Base-by-base conservation (phyloP, 2,113 vertebrate species). In the Galbula dea region DNA sequence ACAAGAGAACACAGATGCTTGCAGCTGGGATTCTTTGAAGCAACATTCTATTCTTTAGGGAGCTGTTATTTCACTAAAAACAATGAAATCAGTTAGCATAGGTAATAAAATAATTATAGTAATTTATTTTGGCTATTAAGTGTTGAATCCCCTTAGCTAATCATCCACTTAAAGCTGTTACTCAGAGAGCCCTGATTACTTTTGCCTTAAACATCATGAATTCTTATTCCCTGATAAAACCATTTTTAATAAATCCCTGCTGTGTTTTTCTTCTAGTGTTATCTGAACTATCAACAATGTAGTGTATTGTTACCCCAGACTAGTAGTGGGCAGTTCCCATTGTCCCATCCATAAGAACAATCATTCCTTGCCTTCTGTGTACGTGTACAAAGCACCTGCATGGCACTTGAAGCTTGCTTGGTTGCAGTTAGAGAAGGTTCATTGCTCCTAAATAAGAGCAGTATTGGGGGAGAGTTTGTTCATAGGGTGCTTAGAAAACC, bases 61-160 rank as follows among this genome's bases (percentile, higher is more conserved):
- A 97, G 95, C 93, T 96, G 87, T 96, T 97, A 96, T 97, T 98
- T 97, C 95, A 95, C 81, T 95, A 95, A 97, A 96, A 97, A 98
- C 97, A 98, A 97, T 97, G 95, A 96, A 97, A 97, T 97, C 97
- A 96, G 96, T 97, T 97, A 97, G 95, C 97, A 97, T 97, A 97
- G 97, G 97, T 97, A 98, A 98, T 98, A 97, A 96, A 97, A 97
- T 97, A 98, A 98, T 98, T 97, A 97, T 73, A 97, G 96, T 96
- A 96, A 98, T 98, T 98, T 98, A 97, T 97, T 98, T 97, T 95
- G 95, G 93, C 97, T 98, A 93, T 97, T 97, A 97, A 97, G 89
- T 92, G 94, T 96, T 97, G 97, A 96, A 97, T 97, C 96, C 97
- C 97, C 87, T 96, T 95, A 97, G 97, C 96, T 97, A 97, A 97